Percentiles rank a stretch among this genome's conserved stretches.
Evolutionary conservation across 2,113 vertebrate genomes (phyloP).

Genomic region (Corythaixoides concolor): DNA sequence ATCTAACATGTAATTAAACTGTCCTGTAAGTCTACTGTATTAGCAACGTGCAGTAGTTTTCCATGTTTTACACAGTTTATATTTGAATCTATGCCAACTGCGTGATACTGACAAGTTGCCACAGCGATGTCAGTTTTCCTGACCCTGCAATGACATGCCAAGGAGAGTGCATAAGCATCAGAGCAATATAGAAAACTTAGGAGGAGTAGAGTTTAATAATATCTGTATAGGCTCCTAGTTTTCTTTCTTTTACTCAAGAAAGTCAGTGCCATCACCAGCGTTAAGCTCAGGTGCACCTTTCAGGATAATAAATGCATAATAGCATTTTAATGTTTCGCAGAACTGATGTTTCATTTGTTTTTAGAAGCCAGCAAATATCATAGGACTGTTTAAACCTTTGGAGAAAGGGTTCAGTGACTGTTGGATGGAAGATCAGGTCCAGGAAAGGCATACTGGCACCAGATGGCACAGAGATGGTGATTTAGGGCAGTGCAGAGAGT

Average conservation of each 20-base stretch:
- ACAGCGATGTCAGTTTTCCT: neutral
- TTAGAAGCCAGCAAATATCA: neutral
- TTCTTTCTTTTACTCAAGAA: neutral
- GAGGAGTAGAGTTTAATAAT: neutral
- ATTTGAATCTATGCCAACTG: neutral
- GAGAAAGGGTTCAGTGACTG: neutral
- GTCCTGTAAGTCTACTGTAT: neutral
- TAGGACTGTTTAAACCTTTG: neutral
- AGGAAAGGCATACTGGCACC: neutral
- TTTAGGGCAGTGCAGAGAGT: neutral
- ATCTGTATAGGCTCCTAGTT: neutral
- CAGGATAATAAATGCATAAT: fast-evolving
- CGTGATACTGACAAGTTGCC: neutral
- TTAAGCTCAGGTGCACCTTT: neutral
- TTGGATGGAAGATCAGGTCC: neutral
- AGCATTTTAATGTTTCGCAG: neutral
- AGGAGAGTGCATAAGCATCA: neutral
- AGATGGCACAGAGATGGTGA: neutral
- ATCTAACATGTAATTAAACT: neutral
- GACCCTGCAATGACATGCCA: neutral
- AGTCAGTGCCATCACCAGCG: neutral
- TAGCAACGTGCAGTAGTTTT: neutral
- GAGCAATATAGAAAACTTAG: neutral
- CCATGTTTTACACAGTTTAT: neutral
- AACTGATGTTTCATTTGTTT: neutral